phyloP scores from a whole-genome alignment of 2,113 vertebrate genomes.

The Corvus moneduloides region DNA sequence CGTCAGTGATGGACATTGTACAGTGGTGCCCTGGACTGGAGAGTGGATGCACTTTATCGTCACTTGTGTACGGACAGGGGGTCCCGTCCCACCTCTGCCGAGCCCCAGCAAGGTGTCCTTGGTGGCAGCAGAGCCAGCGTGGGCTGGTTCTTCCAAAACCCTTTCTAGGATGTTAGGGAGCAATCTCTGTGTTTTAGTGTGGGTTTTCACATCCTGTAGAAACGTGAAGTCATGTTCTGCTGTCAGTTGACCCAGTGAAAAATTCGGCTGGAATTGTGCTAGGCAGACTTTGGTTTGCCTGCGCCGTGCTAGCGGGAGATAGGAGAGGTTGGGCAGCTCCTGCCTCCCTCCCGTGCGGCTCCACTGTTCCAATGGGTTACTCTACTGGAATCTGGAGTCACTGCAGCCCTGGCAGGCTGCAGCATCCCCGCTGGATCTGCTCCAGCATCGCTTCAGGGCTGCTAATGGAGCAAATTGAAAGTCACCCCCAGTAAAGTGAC shows the following conservation, averaged over 20 bases:
- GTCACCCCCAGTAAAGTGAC: neutral
- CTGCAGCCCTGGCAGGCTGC: neutral
- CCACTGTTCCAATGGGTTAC: neutral
- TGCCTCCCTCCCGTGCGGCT: neutral
- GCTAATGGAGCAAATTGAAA: neutral
- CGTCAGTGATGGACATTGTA: neutral
- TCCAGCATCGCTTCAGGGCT: neutral
- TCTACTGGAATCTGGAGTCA: neutral
- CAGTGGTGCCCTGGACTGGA: conserved; percentile 31
- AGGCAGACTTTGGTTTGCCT: neutral
- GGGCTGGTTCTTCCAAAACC: conserved; percentile 11
- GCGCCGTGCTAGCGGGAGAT: fast-evolving
- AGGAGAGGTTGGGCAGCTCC: neutral
- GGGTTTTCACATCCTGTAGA: neutral
- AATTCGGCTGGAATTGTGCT: neutral
- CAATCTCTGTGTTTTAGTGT: neutral
- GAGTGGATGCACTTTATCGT: conserved; percentile 60
- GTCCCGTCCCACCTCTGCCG: neutral
- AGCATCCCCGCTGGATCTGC: fast-evolving
- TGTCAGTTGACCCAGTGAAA: neutral
- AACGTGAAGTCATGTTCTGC: neutral
- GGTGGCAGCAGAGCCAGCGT: neutral
- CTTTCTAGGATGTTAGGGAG: neutral
- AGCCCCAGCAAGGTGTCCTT: neutral
- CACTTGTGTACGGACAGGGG: neutral